A percentile compares a stretch with the other conserved stretches of the same genome.
These are phyloP conservation scores for Drosophila pseudotakahashii DNA, from an alignment of 2,888 invertebrate species.

Conservation along the genomic window DNA sequence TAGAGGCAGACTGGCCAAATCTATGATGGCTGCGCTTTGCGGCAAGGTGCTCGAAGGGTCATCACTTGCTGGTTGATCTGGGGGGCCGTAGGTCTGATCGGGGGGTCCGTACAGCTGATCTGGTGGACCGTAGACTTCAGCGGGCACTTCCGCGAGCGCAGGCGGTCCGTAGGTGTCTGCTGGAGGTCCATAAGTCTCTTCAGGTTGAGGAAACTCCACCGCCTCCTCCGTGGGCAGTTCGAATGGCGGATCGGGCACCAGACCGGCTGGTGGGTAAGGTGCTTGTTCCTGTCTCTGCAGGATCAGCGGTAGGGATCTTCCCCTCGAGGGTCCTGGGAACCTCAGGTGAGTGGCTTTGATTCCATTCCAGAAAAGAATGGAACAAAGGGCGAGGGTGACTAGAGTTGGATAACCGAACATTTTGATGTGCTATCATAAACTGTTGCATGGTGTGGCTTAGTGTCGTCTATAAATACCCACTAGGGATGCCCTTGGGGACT, in stretches of 20 bases:
- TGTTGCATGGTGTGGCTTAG: slow-evolving; percentile 35
- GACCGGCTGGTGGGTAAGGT: slow-evolving; percentile 80
- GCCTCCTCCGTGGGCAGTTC: slow-evolving; percentile 74
- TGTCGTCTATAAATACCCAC: slow-evolving; percentile 57
- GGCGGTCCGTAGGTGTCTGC: slow-evolving; percentile 75
- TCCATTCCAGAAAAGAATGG: slow-evolving; percentile 21
- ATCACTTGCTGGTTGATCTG: slow-evolving; percentile 47
- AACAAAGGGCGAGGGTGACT: slow-evolving; percentile 46
- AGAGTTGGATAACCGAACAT: slow-evolving; percentile 50
- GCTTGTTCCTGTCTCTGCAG: slow-evolving; percentile 70
- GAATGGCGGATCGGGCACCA: slow-evolving; percentile 76
- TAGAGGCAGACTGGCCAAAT: slow-evolving; percentile 59
- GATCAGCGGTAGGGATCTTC: slow-evolving; percentile 22
- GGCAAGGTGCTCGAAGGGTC: slow-evolving; percentile 26
- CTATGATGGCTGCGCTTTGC: slow-evolving; percentile 67
- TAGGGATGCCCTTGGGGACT: slow-evolving; percentile 52
- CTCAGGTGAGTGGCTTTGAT: slow-evolving; percentile 49
- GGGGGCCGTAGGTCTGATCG: slow-evolving; percentile 39
- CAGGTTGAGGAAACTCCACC: slow-evolving; percentile 61
- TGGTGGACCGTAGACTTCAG: slow-evolving; percentile 59
- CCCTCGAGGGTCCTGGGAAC: slow-evolving; percentile 71
- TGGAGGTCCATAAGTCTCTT: slow-evolving; percentile 71
- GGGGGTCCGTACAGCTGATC: slow-evolving; percentile 17
- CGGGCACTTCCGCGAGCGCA: slow-evolving; percentile 61
- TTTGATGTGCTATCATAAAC: slow-evolving; percentile 56